phyloP scores from a whole-genome alignment of 2,888 invertebrate genomes.

The Vesta saturnalis region DNA sequence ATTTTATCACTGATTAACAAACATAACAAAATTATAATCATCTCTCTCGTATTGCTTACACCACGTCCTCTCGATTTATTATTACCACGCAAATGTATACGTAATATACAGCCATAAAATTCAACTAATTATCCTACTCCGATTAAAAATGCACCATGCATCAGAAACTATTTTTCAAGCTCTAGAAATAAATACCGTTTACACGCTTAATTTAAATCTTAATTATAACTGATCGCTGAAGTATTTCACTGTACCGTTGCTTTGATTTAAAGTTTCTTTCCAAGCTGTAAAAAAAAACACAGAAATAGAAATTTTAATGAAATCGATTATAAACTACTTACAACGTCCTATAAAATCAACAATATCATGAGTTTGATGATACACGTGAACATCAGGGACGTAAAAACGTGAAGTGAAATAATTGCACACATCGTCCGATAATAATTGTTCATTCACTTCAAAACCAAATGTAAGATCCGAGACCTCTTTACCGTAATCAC shows the following conservation, averaged over 20 bases:
- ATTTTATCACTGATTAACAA: conserved; percentile 25
- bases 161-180: conserved; percentile 1
- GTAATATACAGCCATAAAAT: conserved; percentile 1
- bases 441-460: conserved; percentile 78
- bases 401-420: conserved; percentile 62
- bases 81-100: not conserved
- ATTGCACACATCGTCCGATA: conserved; percentile 64
- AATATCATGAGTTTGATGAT: conserved; percentile 69
- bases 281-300: conserved; percentile 69
- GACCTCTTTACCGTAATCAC: conserved; percentile 70
- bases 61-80: not conserved
- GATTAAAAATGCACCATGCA: not conserved
- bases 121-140: conserved; percentile 3
- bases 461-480: conserved; percentile 83
- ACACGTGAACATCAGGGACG: conserved; percentile 59
- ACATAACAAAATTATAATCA: conserved; percentile 22
- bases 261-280: conserved; percentile 72
- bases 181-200: conserved; percentile 13
- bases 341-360: conserved; percentile 71
- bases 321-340: conserved; percentile 55
- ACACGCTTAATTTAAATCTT: conserved; percentile 20
- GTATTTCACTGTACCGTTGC: conserved; percentile 66
- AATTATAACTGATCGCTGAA: conserved; percentile 66
- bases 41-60: not conserved
- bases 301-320: not conserved